Conservation (phyloP, 2,888 invertebrate species). For the Koerneria pararmatus region DNA sequence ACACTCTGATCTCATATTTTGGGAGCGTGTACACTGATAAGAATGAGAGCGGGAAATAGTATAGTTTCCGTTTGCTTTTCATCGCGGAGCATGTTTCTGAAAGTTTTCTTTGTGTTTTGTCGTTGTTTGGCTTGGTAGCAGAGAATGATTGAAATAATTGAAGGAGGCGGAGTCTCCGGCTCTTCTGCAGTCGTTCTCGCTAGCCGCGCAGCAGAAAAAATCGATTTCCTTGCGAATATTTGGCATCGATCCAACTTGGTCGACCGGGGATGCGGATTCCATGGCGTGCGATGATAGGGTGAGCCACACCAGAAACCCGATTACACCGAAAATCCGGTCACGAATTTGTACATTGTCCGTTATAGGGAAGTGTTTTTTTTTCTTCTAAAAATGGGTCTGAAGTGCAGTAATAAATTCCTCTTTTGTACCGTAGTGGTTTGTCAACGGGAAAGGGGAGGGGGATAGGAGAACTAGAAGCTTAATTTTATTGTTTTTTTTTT, state of each 20-base stretch:
- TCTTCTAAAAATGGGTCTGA: too few species aligned
- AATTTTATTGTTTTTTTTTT: too few species aligned
- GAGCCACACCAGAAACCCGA: background rate
- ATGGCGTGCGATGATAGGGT: background rate
- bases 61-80: background rate
- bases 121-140: background rate
- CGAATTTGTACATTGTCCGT: too few species aligned
- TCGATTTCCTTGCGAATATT: slow-evolving; percentile 51
- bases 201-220: slow-evolving; percentile 36
- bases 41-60: background rate
- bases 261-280: slow-evolving; percentile 38
- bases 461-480: too few species aligned
- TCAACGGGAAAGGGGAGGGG: too few species aligned
- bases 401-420: too few species aligned
- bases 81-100: background rate
- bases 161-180: too few species aligned
- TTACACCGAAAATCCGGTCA: too few species aligned
- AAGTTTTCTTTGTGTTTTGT: background rate
- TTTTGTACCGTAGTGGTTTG: too few species aligned
- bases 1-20: too few species aligned
- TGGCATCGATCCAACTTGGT: slow-evolving; percentile 55
- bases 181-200: slow-evolving; percentile 22
- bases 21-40: background rate
- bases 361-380: too few species aligned
- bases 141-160: too few species aligned